Conservation (phyloP, 1,140 invertebrate genomes). For the Stenopsyche tienmushanensis region DNA sequence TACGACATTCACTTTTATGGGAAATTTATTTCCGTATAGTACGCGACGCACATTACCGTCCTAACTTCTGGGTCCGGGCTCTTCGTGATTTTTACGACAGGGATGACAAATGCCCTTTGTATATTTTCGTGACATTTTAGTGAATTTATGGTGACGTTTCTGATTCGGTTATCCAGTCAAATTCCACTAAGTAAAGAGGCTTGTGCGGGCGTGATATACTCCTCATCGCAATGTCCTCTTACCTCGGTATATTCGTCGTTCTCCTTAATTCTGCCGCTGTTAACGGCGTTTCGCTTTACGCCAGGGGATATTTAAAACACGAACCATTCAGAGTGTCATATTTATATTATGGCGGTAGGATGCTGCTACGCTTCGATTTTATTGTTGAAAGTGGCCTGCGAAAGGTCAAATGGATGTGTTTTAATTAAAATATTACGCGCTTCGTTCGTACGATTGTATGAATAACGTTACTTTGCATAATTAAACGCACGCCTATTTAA, state of each 20-base stretch:
- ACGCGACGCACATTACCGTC: not conserved
- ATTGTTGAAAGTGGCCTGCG: no score
- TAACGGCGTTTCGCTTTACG: conserved; percentile 6
- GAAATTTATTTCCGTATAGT: not conserved
- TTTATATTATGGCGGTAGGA: no score
- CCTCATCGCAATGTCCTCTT: no score
- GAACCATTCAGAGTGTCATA: no score
- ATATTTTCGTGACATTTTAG: conserved; percentile 27
- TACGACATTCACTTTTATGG: not conserved
- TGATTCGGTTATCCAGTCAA: conserved; percentile 33
- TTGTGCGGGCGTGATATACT: conserved; percentile 9
- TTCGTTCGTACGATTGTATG: no score
- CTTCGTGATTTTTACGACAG: conserved; percentile 28
- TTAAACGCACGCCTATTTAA: no score
- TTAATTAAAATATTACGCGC: no score
- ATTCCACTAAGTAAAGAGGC: conserved; percentile 11
- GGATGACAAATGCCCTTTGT: conserved; percentile 34
- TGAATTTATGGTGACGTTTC: conserved; percentile 33
- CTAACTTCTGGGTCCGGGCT: conserved; percentile 1
- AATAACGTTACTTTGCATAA: no score
- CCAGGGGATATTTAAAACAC: no score
- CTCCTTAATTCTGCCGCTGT: not conserved
- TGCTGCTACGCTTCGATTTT: no score
- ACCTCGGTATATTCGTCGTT: no score
- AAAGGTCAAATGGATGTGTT: no score